Evolutionary conservation across 2,113 vertebrate genomes (phyloP), one percentile per base, ranked within the genome.

Genomic region (Megaleporinus macrocephalus): DNA sequence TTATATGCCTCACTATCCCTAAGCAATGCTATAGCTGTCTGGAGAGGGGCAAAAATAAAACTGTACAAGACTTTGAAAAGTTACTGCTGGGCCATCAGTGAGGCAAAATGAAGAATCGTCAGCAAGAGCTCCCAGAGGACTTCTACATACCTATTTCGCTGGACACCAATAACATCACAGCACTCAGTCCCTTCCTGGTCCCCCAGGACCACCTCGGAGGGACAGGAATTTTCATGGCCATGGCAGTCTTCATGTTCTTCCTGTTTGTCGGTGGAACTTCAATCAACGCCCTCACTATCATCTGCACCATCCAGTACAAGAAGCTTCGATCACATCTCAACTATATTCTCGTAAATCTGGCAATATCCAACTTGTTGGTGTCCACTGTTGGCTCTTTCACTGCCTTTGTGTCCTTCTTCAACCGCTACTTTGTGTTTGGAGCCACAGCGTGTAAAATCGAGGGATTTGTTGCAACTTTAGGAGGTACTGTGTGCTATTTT

Each of bases 281-380:
- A 61, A 90, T 95, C 86, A 95, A 95, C 68, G 0, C 47, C 0
- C 86, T 95, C 20, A 95, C 94, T 68, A 77, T 95, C 3, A 61
- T 84, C 14, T 94, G 93, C 85, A 94, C 94, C 15, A 59, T 83
- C 81, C 84, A 92, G 69, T 93, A 91, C 87, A 95, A 94, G 91
- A 95, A 95, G 87, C 91, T 95, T 1, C 87, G 92, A 4, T 94
- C 94, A 18, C 93, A 94, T 76, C 93, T 95, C 62, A 96, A 95
- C 93, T 95, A 95, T 92, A 95, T 95, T 90, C 89, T 95, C 85
- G 93, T 95, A 33, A 95, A 95, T 90, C 33, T 95, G 89, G 91
- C 94, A 0, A 33, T 93, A 20, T 79, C 94, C 20, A 94, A 95
- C 88, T 90, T 95, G n/a, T 20, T 94, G 0, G 93, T 95, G 0